A percentile compares a stretch with the other conserved stretches of the same genome.
Evolutionary conservation across 2,797 vertebrate species (phyloP).

Genomic region (Naso thynnoides): DNA sequence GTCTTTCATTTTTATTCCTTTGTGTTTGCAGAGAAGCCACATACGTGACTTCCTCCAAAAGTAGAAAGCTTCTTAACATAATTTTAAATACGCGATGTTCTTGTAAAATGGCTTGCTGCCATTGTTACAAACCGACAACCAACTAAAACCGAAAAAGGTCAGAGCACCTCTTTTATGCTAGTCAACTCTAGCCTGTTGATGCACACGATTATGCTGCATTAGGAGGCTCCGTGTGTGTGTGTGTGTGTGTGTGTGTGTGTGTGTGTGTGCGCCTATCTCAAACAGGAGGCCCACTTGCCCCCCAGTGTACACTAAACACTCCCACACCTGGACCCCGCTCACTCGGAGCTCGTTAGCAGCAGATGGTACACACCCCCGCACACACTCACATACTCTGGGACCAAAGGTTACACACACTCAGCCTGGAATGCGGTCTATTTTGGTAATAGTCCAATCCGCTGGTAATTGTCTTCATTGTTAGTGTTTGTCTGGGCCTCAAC

Average conservation of each 20-base stretch:
- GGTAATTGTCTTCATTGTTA: constrained; percentile 76
- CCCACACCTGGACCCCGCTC: constrained; percentile 73
- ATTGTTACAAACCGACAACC: constrained; percentile 37
- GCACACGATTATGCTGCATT: constrained; percentile 54
- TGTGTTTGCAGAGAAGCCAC: not conserved
- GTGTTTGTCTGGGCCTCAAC: constrained; percentile 66
- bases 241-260: constrained; percentile 17
- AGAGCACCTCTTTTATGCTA: constrained; percentile 15
- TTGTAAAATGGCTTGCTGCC: constrained; percentile 5
- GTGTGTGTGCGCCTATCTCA: constrained; percentile 21
- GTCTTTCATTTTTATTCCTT: not conserved
- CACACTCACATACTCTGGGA: constrained; percentile 23
- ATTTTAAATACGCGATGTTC: not conserved
- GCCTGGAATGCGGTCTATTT: constrained; percentile 72
- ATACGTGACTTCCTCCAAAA: not conserved
- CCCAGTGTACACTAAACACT: constrained; percentile 79
- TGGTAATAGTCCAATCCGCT: constrained; percentile 76
- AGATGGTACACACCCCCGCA: constrained; percentile 67
- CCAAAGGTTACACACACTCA: constrained; percentile 71
- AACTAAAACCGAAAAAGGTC: constrained; percentile 40
- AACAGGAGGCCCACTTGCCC: constrained; percentile 69
- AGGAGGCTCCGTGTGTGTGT: constrained; percentile 25
- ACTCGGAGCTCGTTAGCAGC: constrained; percentile 80
- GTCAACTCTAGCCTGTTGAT: constrained; percentile 22
- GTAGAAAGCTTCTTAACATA: not conserved